phyloP scores from a whole-genome alignment of 1,140 invertebrate species.

The Pseudomyrmex flavicornis region DNA sequence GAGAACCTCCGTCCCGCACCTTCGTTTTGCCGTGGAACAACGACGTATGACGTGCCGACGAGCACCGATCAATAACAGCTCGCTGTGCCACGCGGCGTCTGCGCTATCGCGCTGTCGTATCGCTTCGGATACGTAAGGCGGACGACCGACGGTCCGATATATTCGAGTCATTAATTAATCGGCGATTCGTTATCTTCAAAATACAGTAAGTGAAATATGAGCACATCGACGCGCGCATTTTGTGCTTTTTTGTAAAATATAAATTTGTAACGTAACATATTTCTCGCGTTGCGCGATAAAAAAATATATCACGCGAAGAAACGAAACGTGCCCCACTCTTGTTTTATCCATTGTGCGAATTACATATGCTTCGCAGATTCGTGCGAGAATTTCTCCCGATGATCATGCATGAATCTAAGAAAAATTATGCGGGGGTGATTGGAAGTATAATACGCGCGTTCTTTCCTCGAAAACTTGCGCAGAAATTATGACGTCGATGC shows the following conservation, averaged over 20 bases:
- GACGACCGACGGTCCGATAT: not conserved
- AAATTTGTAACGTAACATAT: not conserved
- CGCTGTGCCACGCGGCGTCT: constrained; percentile 35
- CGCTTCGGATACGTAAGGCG: not conserved
- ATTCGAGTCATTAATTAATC: not conserved
- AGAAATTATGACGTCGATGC: not conserved
- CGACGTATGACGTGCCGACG: constrained; percentile 63
- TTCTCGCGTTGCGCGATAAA: not conserved
- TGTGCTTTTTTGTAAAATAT: no score
- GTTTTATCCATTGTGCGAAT: no score
- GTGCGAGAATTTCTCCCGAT: not conserved
- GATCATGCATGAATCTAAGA: not conserved
- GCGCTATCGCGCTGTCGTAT: constrained; percentile 36
- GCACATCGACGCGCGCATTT: no score
- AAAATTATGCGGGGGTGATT: not conserved
- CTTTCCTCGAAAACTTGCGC: no score
- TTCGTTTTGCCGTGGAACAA: constrained; percentile 63
- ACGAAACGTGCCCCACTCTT: no score
- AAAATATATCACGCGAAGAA: no score
- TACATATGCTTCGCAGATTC: not conserved
- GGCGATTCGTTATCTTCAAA: not conserved
- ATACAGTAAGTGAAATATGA: not conserved
- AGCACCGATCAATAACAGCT: constrained; percentile 65
- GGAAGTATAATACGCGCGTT: not conserved
- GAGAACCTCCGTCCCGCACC: constrained; percentile 55